Percentiles rank a stretch among this genome's conserved stretches.
Conservation (phyloP, 2,888 invertebrate genomes). For the Stenurella melanura region DNA sequence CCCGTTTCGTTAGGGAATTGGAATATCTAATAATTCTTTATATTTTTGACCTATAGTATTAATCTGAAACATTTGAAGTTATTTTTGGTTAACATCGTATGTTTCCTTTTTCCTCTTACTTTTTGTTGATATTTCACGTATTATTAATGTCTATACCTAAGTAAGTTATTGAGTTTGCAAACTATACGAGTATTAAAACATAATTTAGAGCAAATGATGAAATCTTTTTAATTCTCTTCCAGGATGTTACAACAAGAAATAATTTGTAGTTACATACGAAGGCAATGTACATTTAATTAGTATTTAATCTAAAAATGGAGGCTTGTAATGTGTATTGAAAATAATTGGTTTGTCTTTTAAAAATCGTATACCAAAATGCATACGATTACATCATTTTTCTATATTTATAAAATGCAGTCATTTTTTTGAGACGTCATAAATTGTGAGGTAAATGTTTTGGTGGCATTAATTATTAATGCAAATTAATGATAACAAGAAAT, state of each 20-base stretch:
- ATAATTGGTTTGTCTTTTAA: neutral
- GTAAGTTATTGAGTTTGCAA: neutral
- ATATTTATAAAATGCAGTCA: neutral
- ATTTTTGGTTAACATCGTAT: too few relatives aligned
- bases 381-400: neutral
- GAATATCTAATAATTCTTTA: too few relatives aligned
- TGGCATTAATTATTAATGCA: neutral
- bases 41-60: too few relatives aligned
- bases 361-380: neutral
- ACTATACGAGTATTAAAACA: neutral
- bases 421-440: neutral
- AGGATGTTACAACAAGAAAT: slow-evolving; percentile 17
- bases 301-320: neutral
- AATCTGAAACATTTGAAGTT: too few relatives aligned
- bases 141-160: neutral
- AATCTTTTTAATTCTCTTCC: slow-evolving; percentile 5
- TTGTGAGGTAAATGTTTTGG: neutral
- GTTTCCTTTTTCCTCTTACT: neutral
- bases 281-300: slow-evolving; percentile 6
- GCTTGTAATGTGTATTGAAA: neutral
- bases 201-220: slow-evolving; percentile 25
- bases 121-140: neutral
- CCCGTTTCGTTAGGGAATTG: too few relatives aligned
- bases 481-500: neutral
- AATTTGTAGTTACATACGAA: slow-evolving; percentile 13